Evolutionary conservation across 2,113 vertebrate species (phyloP), one percentile per base, ranked within the genome.

Genomic region (Embiotoca jacksoni): DNA sequence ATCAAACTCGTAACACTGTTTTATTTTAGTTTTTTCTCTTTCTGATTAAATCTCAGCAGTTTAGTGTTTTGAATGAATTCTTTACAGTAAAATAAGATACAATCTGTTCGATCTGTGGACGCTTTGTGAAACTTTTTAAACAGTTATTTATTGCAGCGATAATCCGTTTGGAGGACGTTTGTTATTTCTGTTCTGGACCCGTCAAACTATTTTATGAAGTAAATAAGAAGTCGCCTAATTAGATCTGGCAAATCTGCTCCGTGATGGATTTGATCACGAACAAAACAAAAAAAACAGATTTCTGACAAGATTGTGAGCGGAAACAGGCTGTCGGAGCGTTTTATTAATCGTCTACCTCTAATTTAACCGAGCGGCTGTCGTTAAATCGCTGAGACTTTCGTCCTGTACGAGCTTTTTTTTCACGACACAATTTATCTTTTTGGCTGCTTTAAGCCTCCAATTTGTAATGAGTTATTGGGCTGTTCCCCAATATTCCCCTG

Each of bases 401-500:
- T 88, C 86, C 85, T 73, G 80, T 71, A 58, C 54, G 14, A 86
- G 69, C 73, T 52, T 74, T 63, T 73, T 74, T 81, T 81, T 75
- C 90, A 85, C 54, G 32, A 80, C 75, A 84, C 75, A 68, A 93
- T 93, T 89, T 73, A 91, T 91, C 85, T 90, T 79, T 89, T 71
- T 90, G 89, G 90, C 90, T 88, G 75, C 80, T 90, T 88, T 83
- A 89, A 86, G 90, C 88, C 87, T 89, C 90, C 82, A 89, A 92
- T 92, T 94, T 88, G 88, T 87, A 79, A 88, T 92, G 92, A 94
- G 89, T 94, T 92, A 94, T 93, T 86, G 83, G 90, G 90, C 86
- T 88, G 84, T 91, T 92, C 90, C 89, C 82, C 62, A 66, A 92
- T 90, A 92, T 93, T 94, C 94, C 93, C 94, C 60, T 32, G 86